Conservation (phyloP, 2,888 invertebrate genomes). For the Arrhopalites spinosus region DNA sequence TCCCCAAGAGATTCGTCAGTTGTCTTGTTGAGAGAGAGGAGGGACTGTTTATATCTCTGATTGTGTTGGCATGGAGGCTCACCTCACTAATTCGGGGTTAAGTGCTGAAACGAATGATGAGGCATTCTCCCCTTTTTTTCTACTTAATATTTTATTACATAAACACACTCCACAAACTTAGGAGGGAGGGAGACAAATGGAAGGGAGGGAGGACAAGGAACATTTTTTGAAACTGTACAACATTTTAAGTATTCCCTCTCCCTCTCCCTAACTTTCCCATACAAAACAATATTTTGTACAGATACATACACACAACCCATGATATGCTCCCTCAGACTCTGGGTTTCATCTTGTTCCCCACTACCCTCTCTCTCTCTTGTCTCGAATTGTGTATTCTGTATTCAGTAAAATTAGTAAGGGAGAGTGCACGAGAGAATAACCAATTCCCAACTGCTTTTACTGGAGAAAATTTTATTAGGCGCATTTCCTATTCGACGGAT, state of each 20-base stretch:
- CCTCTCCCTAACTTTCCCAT: no score
- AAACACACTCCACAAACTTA: neutral
- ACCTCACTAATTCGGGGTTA: constrained; percentile 1
- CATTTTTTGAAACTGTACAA: no score
- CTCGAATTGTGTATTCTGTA: neutral
- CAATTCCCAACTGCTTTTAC: constrained; percentile 48
- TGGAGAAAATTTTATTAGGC: constrained; percentile 22
- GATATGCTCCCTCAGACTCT: no score
- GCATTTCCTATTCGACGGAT: constrained; percentile 31
- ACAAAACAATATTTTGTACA: no score
- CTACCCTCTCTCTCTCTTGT: no score
- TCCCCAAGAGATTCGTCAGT: no score
- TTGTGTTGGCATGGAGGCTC: neutral
- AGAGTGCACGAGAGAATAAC: constrained; percentile 46
- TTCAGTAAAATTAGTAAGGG: constrained; percentile 19
- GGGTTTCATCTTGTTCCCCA: no score
- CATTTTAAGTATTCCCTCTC: no score
- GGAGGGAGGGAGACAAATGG: neutral
- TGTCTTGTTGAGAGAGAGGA: no score
- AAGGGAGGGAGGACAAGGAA: no score
- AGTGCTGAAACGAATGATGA: neutral
- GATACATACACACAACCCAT: no score
- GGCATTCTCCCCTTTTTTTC: neutral
- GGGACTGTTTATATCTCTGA: neutral
- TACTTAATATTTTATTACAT: no score